Base-by-base conservation (phyloP, 2,888 invertebrate genomes). In the Eulithis testata region DNA sequence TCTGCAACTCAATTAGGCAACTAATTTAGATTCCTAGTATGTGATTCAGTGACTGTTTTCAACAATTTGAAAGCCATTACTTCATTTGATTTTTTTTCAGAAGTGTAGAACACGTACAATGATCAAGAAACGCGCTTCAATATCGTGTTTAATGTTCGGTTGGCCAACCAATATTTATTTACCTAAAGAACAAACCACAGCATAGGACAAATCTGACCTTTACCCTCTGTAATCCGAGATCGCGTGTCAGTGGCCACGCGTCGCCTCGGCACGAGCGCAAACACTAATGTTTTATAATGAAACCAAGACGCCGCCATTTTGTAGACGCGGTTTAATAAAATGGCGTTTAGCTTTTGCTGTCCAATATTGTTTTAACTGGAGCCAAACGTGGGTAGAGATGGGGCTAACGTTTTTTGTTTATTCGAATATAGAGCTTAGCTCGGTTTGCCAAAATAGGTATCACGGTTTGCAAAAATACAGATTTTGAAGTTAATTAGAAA, bases 231-330 rank as follows among this genome's bases (percentile, higher is more conserved):
- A 60, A 60, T 57, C 66, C 56, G 69, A 67, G 73, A 72, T 73
- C 74, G 69, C 72, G 68, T 73, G 78, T 73, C 78, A 66, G 69
- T 68, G 71, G 82, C 68, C 86, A 85, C 86, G 86, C 80, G 81
- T 81, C 60, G 77, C 80, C 81, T 81, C 60, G 77, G 76, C 77
- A 70, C 53, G 53, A 53, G 53, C 53, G 83, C 80, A 83, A 83
- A 86, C 84, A 83, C 53, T 68, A 56, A 77, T 79, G 77, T 82
- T 83, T 79, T 84, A 82, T 82, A 83, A 85, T 83, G 82, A 86
- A 86, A 85, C 82, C 77, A 83, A 84, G 82, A 81, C 74, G 58
- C 43, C 74, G 66, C 72, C 73, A 74, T 74, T 71, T 73, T 73
- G 71, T 69, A 11, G 54, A 62, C 54, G 60, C 56, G 63, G 71